Evolutionary conservation across 2,113 vertebrate species (phyloP), one percentile per base, ranked within the genome.

Genomic region (Corythornis madagascariensis): DNA sequence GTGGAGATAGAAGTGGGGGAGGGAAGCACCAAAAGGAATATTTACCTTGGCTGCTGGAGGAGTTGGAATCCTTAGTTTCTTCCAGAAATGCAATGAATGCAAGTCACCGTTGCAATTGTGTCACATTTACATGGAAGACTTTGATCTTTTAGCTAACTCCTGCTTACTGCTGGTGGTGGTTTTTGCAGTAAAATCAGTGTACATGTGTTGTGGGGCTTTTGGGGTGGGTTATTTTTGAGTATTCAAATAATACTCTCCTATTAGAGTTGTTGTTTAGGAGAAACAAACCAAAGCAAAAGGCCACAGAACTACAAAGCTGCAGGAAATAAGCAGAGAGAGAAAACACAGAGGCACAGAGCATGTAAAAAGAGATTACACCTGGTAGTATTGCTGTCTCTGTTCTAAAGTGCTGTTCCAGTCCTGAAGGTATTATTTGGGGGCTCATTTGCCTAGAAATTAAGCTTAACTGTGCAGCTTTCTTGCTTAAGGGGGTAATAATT

Each of bases 61-160:
- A 79, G 63, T 69, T 60, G 67, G 26, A 57, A 21, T 79, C 26
- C 33, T 86, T 47, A 42, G 5, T 10, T 89, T 42, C 67, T 76
- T 85, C 66, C 45, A 91, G 75, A 53, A 76, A 7, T 15, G 16
- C 47, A 10, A 15, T 17, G 31, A 38, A 29, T 50, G 40, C 59
- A 81, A 85, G 33, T 91, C 70, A 77, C 21, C 35, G 33, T 33
- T 88, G 43, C 38, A 55, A 17, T 70, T 86, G 79, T 83, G 79
- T 83, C 35, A 57, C n/a, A 8, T 42, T 48, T 40, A 1, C 19
- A 10, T 28, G 60, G 52, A 60, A 40, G 43, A 55, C 85, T 95
- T 95, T 92, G 56, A 88, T 94, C 89, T 88, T 92, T 70, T 70
- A 59, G 89, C 87, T 83, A 70, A 38, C 38, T 83, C 64, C 42